These are phyloP conservation scores for Motacilla alba DNA, from an alignment of 2,113 vertebrate genomes.

Conservation along the genomic window DNA sequence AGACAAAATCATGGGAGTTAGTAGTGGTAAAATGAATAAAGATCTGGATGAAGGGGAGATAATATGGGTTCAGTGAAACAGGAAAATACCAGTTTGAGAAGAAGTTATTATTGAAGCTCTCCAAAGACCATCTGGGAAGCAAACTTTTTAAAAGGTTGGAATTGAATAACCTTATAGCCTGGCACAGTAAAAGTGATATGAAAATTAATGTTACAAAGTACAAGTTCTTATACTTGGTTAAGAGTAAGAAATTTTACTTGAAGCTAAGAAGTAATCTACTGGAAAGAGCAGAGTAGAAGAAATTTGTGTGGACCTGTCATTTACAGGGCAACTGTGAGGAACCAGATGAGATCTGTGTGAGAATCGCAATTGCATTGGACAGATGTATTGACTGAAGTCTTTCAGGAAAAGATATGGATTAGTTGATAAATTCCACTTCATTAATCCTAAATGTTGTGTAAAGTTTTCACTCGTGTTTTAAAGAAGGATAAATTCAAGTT, in stretches of 20 bases:
- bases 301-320: not conserved
- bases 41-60: not conserved
- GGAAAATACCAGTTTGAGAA: not conserved
- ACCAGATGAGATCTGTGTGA: not conserved
- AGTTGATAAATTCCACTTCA: not conserved
- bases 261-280: not conserved
- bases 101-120: not conserved
- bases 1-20: not conserved
- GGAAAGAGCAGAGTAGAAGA: not conserved
- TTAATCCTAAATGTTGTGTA: not conserved
- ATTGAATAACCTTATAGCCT: not conserved
- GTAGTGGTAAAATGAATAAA: not conserved
- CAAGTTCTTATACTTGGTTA: not conserved
- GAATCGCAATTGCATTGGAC: not conserved
- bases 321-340: not conserved
- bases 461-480: not conserved
- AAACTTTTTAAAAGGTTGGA: not conserved
- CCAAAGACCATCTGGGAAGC: not conserved
- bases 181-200: not conserved
- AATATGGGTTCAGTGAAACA: not conserved
- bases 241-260: not conserved
- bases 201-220: not conserved
- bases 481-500: not conserved
- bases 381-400: fast-evolving
- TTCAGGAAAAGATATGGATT: not conserved